Evolutionary conservation across 2,888 invertebrate species (phyloP).

Genomic region (Hydrotaea diabolus): DNA sequence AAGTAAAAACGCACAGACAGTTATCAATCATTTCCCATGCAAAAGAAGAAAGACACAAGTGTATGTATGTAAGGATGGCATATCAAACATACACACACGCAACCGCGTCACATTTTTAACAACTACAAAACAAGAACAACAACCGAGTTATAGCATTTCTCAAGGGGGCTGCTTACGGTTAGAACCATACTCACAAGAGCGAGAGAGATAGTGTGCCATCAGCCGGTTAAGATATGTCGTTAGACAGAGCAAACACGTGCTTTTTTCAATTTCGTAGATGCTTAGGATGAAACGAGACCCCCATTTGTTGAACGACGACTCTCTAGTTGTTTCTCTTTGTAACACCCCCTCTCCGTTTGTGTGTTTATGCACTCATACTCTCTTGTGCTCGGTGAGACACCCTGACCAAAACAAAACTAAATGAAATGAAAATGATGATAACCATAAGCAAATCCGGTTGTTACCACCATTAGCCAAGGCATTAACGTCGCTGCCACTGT

Average conservation of each 20-base stretch:
- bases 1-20: conserved; percentile 45
- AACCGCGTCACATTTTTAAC: background rate
- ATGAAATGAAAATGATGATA: conserved; percentile 41
- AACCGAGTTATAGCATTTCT: background rate
- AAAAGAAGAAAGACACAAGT: conserved; percentile 52
- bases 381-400: background rate
- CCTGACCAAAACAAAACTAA: conserved; percentile 17
- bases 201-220: background rate
- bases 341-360: conserved; percentile 3
- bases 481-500: conserved; percentile 38
- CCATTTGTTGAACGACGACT: background rate
- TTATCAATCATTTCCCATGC: conserved; percentile 58
- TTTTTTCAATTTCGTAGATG: too few relatives aligned
- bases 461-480: conserved; percentile 59
- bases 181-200: background rate
- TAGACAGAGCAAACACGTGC: background rate
- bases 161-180: background rate
- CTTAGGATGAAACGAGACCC: background rate
- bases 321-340: background rate
- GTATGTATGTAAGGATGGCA: conserved; percentile 20
- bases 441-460: conserved; percentile 65
- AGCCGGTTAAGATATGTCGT: background rate
- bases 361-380: background rate
- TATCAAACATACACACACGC: background rate
- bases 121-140: conserved; percentile 22